Base-by-base conservation (phyloP, 2,888 invertebrate genomes). In the Mythimna pallens region DNA sequence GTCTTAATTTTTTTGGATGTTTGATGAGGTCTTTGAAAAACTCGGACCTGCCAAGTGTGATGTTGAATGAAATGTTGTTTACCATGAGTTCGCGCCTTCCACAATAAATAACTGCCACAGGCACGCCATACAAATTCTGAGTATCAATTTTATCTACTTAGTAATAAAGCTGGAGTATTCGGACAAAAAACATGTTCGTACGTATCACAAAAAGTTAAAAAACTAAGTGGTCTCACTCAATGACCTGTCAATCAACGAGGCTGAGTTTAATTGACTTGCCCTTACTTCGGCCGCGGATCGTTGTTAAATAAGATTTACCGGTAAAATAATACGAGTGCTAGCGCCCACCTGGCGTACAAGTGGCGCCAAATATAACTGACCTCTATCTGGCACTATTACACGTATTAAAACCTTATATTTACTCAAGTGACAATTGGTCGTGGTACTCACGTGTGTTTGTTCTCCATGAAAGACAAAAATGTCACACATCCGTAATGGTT, bases 1-100 rank as follows among this genome's bases (percentile, higher is more conserved):
- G 86, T 88, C 87, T 79, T 70, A 74, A 87, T 89, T 92, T 94
- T 94, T 95, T 94, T 92, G 85, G 84, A 82, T 93, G 86, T 95
- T 93, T 93, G 91, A 89, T 88, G 82, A 91, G 89, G 89, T 82
- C 87, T 88, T 87, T 87, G 83, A 87, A 87, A 89, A 90, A 88
- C 86, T 84, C 83, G 78, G 80, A 87, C 87, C 83, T 84, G 84
- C 76, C 73, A 85, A 85, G 89, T 88, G 90, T 90, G 90, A 90
- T 86, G 82, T 89, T 89, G 88, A 89, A 91, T 90, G 87, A 88
- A 89, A 88, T 87, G 62, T 81, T 87, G 82, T 86, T 87, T 84
- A 70, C 74, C 75, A n/a, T 80, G 72, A 80, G 76, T 77, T 77
- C 73, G 71, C 78, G 81, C 70, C 74, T 80, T 72, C 76, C 22